Evolutionary conservation across 2,113 vertebrate species (phyloP).

Genomic region (Embiotoca jacksoni): DNA sequence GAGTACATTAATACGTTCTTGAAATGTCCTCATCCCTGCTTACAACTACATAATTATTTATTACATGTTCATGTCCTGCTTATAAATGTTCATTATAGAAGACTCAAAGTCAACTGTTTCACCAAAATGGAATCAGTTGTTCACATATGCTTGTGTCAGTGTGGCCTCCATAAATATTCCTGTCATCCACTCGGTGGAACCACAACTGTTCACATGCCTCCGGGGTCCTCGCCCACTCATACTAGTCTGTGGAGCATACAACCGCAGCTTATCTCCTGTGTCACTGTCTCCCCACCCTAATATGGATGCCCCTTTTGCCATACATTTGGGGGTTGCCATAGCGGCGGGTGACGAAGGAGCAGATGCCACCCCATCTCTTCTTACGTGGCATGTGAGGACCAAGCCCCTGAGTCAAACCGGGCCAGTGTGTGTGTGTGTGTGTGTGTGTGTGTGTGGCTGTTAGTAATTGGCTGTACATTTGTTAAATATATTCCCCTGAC

Average conservation of each 20-base stretch:
- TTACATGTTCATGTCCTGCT: not conserved
- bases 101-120: not conserved
- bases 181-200: conserved; percentile 24
- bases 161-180: conserved; percentile 37
- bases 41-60: not conserved
- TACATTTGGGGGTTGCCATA: conserved; percentile 46
- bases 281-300: conserved; percentile 57
- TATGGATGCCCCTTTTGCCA: conserved; percentile 47
- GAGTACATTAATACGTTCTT: not conserved
- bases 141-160: conserved; percentile 16
- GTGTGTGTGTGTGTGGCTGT: conserved; percentile 43
- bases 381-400: conserved; percentile 52
- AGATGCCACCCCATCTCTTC: conserved; percentile 63
- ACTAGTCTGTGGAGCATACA: conserved; percentile 34
- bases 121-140: not conserved
- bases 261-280: conserved; percentile 40
- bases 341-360: conserved; percentile 54
- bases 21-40: not conserved
- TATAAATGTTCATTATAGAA: too few relatives aligned
- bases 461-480: conserved; percentile 56
- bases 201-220: conserved; percentile 58
- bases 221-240: conserved; percentile 22
- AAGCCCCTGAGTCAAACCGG: conserved; percentile 45
- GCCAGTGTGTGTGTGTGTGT: not conserved
- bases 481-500: conserved; percentile 71